Evolutionary conservation across 2,888 invertebrate species (phyloP).

Genomic region (Heterodera filipjevi): DNA sequence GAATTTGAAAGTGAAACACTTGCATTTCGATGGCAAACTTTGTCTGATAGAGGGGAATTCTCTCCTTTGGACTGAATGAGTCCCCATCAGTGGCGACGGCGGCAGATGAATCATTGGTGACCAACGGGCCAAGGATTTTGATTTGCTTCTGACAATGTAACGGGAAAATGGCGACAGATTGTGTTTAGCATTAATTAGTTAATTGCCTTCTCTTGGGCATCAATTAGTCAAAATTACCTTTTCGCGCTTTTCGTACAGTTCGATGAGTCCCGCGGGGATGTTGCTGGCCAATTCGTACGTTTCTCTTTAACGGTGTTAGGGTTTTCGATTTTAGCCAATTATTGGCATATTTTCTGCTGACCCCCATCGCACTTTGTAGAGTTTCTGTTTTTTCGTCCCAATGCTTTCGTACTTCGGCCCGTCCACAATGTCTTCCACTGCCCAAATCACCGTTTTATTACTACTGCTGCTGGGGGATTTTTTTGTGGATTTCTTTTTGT

Average conservation of each 20-base stretch:
- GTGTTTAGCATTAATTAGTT: background rate
- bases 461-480: background rate
- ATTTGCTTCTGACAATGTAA: conserved; percentile 28
- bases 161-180: no score
- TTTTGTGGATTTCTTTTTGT: background rate
- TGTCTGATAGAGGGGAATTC: conserved; percentile 31
- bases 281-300: conserved; percentile 39
- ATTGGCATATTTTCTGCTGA: background rate
- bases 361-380: conserved; percentile 43
- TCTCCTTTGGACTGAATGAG: conserved; percentile 12
- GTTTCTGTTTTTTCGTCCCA: conserved; percentile 36
- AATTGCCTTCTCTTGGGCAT: background rate
- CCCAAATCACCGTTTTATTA: conserved; percentile 32
- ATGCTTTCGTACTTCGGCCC: conserved; percentile 39
- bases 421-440: conserved; percentile 39
- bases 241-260: conserved; percentile 39
- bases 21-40: conserved; percentile 43
- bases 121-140: conserved; percentile 36
- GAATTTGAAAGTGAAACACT: background rate
- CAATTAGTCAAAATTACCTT: conserved; percentile 25
- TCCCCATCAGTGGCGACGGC: background rate
- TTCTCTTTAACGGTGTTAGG: conserved; percentile 30
- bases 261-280: conserved; percentile 36
- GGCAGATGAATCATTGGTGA: background rate
- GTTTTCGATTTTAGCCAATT: background rate